These are phyloP conservation scores for Furcula furcula DNA, from an alignment of 2,888 invertebrate species.

Conservation along the genomic window DNA sequence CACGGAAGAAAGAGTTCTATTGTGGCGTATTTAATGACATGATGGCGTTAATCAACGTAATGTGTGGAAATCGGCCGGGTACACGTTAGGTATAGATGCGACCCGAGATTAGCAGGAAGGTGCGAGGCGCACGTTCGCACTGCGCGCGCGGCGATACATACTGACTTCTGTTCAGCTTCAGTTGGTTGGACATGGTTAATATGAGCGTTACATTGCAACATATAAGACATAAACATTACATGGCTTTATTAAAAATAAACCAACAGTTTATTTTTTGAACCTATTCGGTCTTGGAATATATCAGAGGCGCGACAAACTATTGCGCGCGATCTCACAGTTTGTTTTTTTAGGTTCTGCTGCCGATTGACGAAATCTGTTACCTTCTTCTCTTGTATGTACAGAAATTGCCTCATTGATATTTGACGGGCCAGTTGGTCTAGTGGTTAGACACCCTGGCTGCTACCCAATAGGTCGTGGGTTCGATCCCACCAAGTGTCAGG, in stretches of 20 bases:
- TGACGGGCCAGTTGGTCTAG: no score
- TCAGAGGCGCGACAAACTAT: no score
- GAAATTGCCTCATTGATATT: no score
- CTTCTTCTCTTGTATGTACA: no score
- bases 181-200: constrained; percentile 17
- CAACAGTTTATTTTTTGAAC: constrained; percentile 30
- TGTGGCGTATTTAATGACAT: constrained; percentile 5
- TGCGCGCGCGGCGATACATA: constrained; percentile 39
- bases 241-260: constrained; percentile 11
- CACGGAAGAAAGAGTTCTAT: constrained; percentile 8
- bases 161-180: constrained; percentile 30
- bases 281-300: no score
- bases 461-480: no score
- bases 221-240: constrained; percentile 27
- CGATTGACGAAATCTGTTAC: no score
- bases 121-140: constrained; percentile 48
- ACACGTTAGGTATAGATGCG: neutral
- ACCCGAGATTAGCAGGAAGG: neutral
- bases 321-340: no score
- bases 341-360: no score
- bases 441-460: no score
- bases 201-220: constrained; percentile 38
- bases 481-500: no score
- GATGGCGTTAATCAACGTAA: constrained; percentile 5
- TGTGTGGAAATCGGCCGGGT: constrained; percentile 4